Base-by-base conservation (phyloP, 1,140 invertebrate species). In the Drosophila sp. region DNA sequence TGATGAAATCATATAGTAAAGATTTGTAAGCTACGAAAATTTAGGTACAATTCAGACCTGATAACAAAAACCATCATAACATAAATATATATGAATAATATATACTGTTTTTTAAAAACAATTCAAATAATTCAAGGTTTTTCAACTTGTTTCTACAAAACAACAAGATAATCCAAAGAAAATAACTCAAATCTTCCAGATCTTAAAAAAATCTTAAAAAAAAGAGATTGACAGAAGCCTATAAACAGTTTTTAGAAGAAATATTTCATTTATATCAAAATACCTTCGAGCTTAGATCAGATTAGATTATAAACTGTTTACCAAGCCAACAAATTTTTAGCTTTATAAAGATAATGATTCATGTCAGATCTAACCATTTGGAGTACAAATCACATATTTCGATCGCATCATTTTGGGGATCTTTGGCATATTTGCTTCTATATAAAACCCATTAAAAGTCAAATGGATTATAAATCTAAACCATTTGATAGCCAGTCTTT, bases 401-500 rank as follows among this genome's bases (percentile, higher is more conserved):
- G 17, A 44, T 47, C 44, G 23, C 44, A 47, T 25, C 23, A 47
- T 47, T 17, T 8, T 50, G 44, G 7, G 7, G 7, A 50, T 50
- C 44, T 50, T 50, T 50, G 10, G 25, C 17, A 47, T 8, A 47
- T 47, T 47, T 25, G 44, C 17, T 11, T 38, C 44, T 47, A 47
- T 27, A 27, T 50, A 25, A 50, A 50, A 50, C 7, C n/a, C 23
- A 50, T 50, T 27, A 50, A 50, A 50, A 50, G 8, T 50, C 23
- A 50, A 50, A 50, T 50, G 44, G 44, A 50, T 50, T 50, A 50
- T 50, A 50, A 50, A 50, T 50, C 44, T 50, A 50, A 50, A 50
- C 25, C 44, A 25, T 50, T 66, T 60, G 55, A 70, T 56, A 70
- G 66, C 55, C 72, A 56, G 66, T 61, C 44, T 27, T 8, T 27